These are phyloP conservation scores for Diabrotica undecimpunctata DNA, from an alignment of 1,140 invertebrate genomes.

Conservation along the genomic window DNA sequence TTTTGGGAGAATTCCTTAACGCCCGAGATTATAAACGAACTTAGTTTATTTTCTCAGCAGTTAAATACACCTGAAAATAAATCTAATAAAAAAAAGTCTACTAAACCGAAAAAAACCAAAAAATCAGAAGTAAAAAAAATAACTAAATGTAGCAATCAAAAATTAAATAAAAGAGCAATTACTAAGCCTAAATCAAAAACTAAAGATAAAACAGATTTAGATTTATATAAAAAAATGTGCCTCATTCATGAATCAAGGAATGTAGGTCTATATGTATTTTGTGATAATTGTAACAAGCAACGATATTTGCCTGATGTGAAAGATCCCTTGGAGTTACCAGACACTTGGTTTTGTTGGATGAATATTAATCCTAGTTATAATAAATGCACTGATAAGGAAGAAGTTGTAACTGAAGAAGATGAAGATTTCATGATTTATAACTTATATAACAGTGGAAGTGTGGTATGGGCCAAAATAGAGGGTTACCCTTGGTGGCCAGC, in stretches of 20 bases:
- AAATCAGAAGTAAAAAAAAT: background rate
- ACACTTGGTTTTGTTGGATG: constrained; percentile 62
- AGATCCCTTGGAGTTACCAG: constrained; percentile 58
- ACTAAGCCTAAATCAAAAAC: background rate
- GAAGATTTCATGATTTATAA: constrained; percentile 56
- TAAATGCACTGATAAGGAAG: constrained; percentile 51
- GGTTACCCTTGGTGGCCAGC: constrained; percentile 72
- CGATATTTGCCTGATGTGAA: constrained; percentile 53
- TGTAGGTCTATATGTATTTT: constrained; percentile 58
- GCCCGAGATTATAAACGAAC: background rate
- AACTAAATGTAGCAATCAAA: background rate
- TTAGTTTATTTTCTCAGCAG: background rate
- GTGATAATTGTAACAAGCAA: constrained; percentile 58
- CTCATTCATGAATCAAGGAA: constrained; percentile 52
- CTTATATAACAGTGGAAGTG: constrained; percentile 57
- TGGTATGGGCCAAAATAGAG: constrained; percentile 60
- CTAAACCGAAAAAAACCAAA: background rate
- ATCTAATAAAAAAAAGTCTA: background rate
- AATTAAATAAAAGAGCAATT: background rate
- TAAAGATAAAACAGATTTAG: background rate
- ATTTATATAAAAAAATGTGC: constrained; percentile 11
- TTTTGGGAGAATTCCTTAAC: background rate
- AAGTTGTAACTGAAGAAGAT: constrained; percentile 39
- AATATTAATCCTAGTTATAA: constrained; percentile 44
- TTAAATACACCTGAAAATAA: too few species aligned